Evolutionary conservation across 2,113 vertebrate genomes (phyloP).

Genomic region (Hyperopisus bebe): DNA sequence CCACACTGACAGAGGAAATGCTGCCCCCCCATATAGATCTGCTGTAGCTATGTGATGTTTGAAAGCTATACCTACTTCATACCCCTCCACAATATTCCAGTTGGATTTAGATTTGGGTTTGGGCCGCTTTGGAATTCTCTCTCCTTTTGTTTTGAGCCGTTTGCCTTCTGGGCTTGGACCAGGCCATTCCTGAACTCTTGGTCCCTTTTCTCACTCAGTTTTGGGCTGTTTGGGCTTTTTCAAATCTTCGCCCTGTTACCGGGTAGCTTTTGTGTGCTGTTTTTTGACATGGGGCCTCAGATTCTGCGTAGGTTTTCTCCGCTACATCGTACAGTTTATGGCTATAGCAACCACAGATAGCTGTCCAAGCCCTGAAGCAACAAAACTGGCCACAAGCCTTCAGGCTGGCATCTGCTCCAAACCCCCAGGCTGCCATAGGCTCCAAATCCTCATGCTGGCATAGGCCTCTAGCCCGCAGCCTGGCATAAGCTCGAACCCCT

Average conservation of each 20-base stretch:
- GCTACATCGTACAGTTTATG: neutral
- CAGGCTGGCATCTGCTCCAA: neutral
- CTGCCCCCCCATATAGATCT: neutral
- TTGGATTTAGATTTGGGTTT: neutral
- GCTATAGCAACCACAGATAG: neutral
- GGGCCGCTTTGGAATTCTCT: neutral
- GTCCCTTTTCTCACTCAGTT: neutral
- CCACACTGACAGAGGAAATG: neutral
- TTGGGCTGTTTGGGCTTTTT: neutral
- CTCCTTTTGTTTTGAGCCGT: neutral
- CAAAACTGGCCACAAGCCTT: neutral
- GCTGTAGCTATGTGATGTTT: neutral
- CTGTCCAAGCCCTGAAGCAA: neutral
- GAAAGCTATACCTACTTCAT: neutral
- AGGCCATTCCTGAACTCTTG: neutral
- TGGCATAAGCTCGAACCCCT: too few relatives aligned
- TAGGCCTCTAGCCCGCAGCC: too few relatives aligned
- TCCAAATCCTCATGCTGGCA: too few relatives aligned
- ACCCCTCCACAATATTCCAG: neutral
- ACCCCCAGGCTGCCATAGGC: neutral
- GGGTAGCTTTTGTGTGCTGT: neutral
- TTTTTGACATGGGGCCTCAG: neutral
- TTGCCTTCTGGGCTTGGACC: neutral
- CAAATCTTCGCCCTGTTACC: neutral
- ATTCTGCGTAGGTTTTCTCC: neutral